Percentiles rank a stretch among this genome's conserved stretches.
phyloP scores from a whole-genome alignment of 2,113 vertebrate species.

The Nycticryphes semicollaris region DNA sequence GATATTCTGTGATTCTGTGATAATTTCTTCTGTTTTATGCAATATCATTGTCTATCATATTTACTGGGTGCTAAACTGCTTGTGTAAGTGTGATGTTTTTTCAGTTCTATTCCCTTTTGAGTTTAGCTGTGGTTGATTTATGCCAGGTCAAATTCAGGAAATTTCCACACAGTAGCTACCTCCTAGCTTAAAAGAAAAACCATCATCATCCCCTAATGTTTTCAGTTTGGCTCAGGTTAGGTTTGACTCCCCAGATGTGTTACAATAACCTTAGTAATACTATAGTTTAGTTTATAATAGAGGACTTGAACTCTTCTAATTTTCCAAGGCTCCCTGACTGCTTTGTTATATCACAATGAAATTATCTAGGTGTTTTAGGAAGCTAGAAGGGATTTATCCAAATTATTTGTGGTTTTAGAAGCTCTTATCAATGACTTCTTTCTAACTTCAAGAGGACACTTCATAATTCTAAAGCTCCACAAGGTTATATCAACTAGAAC shows the following conservation, averaged over 20 bases:
- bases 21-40: neutral
- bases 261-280: conserved; percentile 1
- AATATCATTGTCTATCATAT: neutral
- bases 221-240: neutral
- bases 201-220: neutral
- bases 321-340: neutral
- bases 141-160: neutral
- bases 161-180: neutral
- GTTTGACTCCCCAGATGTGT: neutral
- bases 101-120: neutral
- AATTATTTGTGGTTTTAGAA: conserved; percentile 1
- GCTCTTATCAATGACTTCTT: conserved; percentile 44
- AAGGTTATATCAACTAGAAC: conserved; percentile 19
- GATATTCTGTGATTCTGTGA: neutral
- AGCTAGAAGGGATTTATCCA: neutral
- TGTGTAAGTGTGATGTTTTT: neutral
- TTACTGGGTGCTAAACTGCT: neutral
- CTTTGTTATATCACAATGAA: conserved; percentile 6
- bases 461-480: conserved; percentile 32
- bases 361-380: neutral
- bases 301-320: conserved; percentile 22
- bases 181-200: neutral
- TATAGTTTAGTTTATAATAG: neutral
- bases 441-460: conserved; percentile 48
- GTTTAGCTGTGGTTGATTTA: neutral